Base-by-base conservation (phyloP, 2,888 invertebrate genomes). In the Euspilapteryx auroguttella region DNA sequence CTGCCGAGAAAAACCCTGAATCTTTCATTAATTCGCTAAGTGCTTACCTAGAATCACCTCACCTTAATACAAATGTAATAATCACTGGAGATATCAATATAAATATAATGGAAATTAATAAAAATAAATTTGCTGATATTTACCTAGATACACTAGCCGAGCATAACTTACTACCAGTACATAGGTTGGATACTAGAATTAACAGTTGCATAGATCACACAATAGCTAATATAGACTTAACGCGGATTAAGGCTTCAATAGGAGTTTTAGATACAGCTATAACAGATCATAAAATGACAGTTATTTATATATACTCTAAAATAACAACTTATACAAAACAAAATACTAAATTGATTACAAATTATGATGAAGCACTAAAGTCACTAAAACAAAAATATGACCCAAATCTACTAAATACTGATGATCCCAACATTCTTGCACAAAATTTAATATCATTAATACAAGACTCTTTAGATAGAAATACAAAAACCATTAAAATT, bases 161-260 rank as follows among this genome's bases (percentile, higher is more conserved):
- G 4, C 24, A 12, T 12, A 6, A 12, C 5, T 9, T 12, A 12
- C 6, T 21, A n/a, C 21, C 12, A 12, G 13, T 11, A 6, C 24
- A 24, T 6, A 24, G 24, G n/a, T 24, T 24, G 11, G 13, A 24
- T 24, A 4, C 6, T 24, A n/a, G n/a, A n/a, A n/a, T n/a, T n/a
- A n/a, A n/a, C n/a, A n/a, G n/a, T n/a, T n/a, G n/a, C n/a, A n/a
- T n/a, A n/a, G n/a, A n/a, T n/a, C n/a, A n/a, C n/a, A n/a, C n/a
- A n/a, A n/a, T n/a, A n/a, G n/a, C n/a, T 6, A 24, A 12, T 12
- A 24, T 12, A 4, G 24, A 13, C 9, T 5, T 6, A 12, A 7
- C 21, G 10, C n/a, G n/a, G 6, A 4, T 7, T 4, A 4, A 7
- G n/a, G 3, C n/a, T n/a, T 4, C 5, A 4, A 9, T 21, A 21